A percentile compares a stretch with the other conserved stretches of the same genome.
Conservation (phyloP, 2,797 vertebrate species). For the Pseudopleuronectes americanus region DNA sequence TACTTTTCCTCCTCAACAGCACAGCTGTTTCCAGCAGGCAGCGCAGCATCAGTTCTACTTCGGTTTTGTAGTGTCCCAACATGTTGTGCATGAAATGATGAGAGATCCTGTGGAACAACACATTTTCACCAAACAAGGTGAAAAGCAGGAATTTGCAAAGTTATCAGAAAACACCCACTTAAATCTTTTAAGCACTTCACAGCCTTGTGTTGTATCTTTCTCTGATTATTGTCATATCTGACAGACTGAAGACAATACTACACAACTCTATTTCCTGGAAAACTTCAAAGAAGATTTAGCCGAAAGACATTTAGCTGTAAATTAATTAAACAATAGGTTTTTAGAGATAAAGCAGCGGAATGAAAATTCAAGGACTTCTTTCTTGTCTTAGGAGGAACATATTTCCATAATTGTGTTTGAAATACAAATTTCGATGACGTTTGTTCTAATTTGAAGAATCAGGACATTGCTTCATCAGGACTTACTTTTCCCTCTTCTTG, state of each 20-base stretch:
- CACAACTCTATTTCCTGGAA: slow-evolving; percentile 7
- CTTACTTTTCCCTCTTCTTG: slow-evolving; percentile 2
- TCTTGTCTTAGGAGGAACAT: neutral
- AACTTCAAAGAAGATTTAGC: neutral
- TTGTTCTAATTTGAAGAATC: slow-evolving; percentile 9
- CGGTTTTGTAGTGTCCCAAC: neutral
- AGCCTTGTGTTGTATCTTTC: slow-evolving; percentile 1
- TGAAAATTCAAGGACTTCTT: neutral
- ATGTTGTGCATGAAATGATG: neutral
- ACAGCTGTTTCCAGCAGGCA: slow-evolving; percentile 33
- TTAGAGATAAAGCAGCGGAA: neutral
- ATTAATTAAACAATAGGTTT: slow-evolving; percentile 13
- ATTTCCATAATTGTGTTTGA: neutral
- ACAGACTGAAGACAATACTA: neutral
- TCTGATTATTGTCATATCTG: slow-evolving; percentile 4
- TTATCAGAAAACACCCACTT: slow-evolving; percentile 12
- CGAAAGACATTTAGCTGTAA: slow-evolving; percentile 1
- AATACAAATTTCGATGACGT: neutral
- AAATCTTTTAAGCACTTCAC: neutral
- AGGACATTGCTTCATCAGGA: neutral
- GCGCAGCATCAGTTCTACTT: slow-evolving; percentile 14
- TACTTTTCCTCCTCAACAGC: slow-evolving; percentile 37
- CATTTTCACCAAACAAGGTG: slow-evolving; percentile 28
- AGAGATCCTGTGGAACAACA: slow-evolving; percentile 10
- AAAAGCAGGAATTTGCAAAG: slow-evolving; percentile 15